A percentile compares a stretch with the other conserved stretches of the same genome.
Evolutionary conservation across 2,113 vertebrate genomes (phyloP).

Genomic region (Lophura nycthemera): DNA sequence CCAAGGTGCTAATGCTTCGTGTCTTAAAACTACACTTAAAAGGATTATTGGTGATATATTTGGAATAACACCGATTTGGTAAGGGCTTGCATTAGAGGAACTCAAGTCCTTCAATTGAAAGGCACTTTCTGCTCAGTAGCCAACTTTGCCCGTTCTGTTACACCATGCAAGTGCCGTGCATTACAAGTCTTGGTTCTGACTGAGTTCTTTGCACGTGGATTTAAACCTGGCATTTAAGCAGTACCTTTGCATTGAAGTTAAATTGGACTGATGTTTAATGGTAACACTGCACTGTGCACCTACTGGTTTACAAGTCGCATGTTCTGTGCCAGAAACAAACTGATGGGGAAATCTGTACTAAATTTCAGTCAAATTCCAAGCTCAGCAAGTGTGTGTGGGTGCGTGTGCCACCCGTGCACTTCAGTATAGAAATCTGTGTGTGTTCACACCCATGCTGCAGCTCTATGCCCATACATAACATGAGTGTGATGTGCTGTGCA

Average conservation of each 20-base stretch:
- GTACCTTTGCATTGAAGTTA: slow-evolving; percentile 37
- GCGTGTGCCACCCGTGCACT: slow-evolving; percentile 51
- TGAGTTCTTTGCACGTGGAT: slow-evolving; percentile 35
- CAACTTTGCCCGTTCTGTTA: slow-evolving; percentile 42
- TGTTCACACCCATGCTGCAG: not conserved
- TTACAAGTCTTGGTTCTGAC: slow-evolving; percentile 43
- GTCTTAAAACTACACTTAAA: slow-evolving; percentile 70
- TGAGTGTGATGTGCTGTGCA: not conserved
- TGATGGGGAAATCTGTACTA: not conserved
- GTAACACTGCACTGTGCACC: slow-evolving; percentile 2
- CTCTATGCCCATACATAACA: slow-evolving; percentile 63
- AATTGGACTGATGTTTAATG: slow-evolving; percentile 12
- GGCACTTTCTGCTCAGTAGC: slow-evolving; percentile 67
- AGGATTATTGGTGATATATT: slow-evolving; percentile 55
- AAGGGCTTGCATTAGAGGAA: slow-evolving; percentile 59
- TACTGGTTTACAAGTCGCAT: not conserved
- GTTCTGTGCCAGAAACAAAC: slow-evolving; percentile 35
- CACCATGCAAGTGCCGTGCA: not conserved
- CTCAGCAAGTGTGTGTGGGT: not conserved
- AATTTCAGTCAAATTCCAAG: slow-evolving; percentile 2
- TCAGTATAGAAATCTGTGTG: not conserved
- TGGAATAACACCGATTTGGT: slow-evolving; percentile 55
- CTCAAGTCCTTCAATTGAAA: slow-evolving; percentile 58
- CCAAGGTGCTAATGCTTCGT: slow-evolving; percentile 64
- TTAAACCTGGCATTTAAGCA: slow-evolving; percentile 47